Evolutionary conservation across 2,888 invertebrate species (phyloP).

Genomic region (Caenorhabditis sp.): DNA sequence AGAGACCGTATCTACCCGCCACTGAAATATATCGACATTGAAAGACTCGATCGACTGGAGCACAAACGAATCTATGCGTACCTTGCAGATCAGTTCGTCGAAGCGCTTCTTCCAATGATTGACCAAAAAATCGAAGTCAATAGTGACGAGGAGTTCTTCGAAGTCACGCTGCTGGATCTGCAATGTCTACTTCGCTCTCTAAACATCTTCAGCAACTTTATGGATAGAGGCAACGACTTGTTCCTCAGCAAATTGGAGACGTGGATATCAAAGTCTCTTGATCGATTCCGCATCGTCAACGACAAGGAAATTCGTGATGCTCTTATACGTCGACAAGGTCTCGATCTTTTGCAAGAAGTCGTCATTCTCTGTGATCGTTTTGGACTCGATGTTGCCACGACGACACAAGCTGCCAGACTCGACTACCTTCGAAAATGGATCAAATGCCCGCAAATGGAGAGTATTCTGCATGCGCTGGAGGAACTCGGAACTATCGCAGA

Average conservation of each 20-base stretch:
- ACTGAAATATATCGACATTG: conserved; percentile 36
- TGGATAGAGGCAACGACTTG: conserved; percentile 22
- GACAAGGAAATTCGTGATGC: conserved; percentile 61
- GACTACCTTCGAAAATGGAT: conserved; percentile 61
- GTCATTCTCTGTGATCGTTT: conserved; percentile 52
- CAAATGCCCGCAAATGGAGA: conserved; percentile 64
- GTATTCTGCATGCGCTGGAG: conserved; percentile 53
- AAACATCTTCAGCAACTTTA: conserved; percentile 32
- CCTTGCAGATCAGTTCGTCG: conserved; percentile 29
- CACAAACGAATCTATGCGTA: conserved; percentile 42
- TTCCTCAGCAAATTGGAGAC: conserved; percentile 35
- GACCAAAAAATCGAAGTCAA: conserved; percentile 19
- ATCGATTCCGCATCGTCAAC: conserved; percentile 37
- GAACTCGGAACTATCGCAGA: conserved; percentile 58
- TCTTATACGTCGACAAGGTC: conserved; percentile 39
- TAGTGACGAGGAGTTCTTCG: conserved; percentile 28
- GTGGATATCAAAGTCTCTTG: conserved; percentile 38
- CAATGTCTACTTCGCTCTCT: conserved; percentile 39
- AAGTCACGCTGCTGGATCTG: conserved; percentile 37
- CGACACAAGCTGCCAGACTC: conserved; percentile 38
- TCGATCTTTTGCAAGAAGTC: conserved; percentile 48
- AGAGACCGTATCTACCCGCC: conserved; percentile 42
- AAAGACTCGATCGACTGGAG: conserved; percentile 33
- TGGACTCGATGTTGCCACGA: conserved; percentile 33
- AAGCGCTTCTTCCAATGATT: conserved; percentile 34